Base-by-base conservation (phyloP, 2,113 vertebrate species). In the Merops nubicus region DNA sequence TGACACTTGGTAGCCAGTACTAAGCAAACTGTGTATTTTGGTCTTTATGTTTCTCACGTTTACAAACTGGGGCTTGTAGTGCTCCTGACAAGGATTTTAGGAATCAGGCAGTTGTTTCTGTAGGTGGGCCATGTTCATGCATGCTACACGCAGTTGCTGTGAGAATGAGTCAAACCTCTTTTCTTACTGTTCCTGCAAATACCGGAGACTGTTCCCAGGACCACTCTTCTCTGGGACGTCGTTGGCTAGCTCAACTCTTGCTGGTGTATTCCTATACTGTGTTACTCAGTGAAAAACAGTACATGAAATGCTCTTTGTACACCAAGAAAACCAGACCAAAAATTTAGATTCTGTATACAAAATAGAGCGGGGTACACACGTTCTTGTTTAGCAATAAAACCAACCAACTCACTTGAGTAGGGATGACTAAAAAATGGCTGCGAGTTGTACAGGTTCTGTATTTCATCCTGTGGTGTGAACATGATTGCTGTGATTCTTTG, bases 351-450 rank as follows among this genome's bases (percentile, higher is more conserved):
- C 67, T 63, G 25, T 56, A 15, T 73, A 42, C 18, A 68, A 68
- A 59, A n/a, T 53, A 67, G 62, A 45, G 19, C 69, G 50, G 53
- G 19, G 16, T 89, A 42, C 15, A 43, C 87, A 85, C 14, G 1
- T 59, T 89, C 69, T 78, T 88, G 90, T 16, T 36, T 64, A n/a
- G 84, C 87, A 91, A 59, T 85, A 95, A 88, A 53, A 63, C 48
- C 40, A 77, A 82, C 34, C 34, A 59, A 79, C 73, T 93, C 78
- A 42, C 59, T 64, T 93, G 19, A 14, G 51, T 31, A 76, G 68
- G 18, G 38, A 85, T 56, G 56, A 50, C 77, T 85, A 21, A 74
- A 68, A 54, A 70, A 43, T 17, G 57, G 68, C 79, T 88, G 56
- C 28, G 65, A 59, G 51, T 57, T 80, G 69, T 76, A 47, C 50